Evolutionary conservation across 2,113 vertebrate species (phyloP).

Genomic region (Toxotes chatareus): DNA sequence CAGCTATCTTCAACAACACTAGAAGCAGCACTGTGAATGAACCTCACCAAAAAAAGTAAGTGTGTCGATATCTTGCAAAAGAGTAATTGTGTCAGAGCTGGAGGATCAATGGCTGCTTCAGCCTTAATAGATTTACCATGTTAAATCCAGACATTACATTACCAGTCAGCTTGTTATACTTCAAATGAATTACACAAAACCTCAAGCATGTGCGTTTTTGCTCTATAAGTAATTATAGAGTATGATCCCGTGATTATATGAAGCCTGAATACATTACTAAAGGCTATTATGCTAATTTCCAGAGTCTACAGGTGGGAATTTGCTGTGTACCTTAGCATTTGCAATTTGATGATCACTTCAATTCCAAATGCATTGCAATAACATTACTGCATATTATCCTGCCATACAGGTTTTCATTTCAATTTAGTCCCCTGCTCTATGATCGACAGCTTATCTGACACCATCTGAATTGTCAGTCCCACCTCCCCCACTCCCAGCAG

Average conservation of each 20-base stretch:
- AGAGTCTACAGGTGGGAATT: conserved; percentile 9
- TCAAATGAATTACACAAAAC: conserved; percentile 31
- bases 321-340: conserved; percentile 45
- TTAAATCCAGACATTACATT: conserved; percentile 41
- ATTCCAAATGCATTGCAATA: conserved; percentile 39
- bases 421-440: conserved; percentile 24
- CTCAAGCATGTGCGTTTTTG: conserved; percentile 29
- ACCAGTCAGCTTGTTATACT: conserved; percentile 18
- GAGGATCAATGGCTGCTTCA: conserved; percentile 24
- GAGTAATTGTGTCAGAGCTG: conserved; percentile 15
- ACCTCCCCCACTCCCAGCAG: conserved; percentile 32
- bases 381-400: conserved; percentile 3
- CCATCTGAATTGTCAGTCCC: conserved; percentile 45
- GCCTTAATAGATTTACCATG: conserved; percentile 28
- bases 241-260: conserved; percentile 10
- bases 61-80: conserved; percentile 16
- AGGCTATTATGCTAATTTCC: conserved; percentile 48
- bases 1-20: conserved; percentile 1
- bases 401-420: conserved; percentile 38
- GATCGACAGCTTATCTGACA: conserved; percentile 61
- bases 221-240: conserved; percentile 40
- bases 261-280: conserved; percentile 33
- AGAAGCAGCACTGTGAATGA: not conserved
- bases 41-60: not conserved
- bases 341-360: conserved; percentile 58